Evolutionary conservation across 2,113 vertebrate genomes (phyloP).

Genomic region (Setophaga coronata): DNA sequence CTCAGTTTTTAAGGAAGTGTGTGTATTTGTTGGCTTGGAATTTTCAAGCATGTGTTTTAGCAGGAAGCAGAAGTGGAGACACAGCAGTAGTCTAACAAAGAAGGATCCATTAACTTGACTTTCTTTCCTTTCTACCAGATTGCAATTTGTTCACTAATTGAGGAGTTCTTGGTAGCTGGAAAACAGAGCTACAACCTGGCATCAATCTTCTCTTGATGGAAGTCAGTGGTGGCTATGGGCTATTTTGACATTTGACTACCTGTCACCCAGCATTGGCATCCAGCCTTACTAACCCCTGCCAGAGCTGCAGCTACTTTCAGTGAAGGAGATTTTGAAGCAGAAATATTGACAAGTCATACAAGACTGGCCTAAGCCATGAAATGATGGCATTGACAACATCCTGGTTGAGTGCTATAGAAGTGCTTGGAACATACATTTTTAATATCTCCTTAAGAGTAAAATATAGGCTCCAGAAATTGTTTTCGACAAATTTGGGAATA

Average conservation of each 20-base stretch:
- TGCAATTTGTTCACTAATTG: conserved; percentile 2
- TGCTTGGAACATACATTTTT: conserved; percentile 56
- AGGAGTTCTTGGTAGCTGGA: neutral
- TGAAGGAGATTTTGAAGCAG: conserved; percentile 41
- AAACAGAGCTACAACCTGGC: neutral
- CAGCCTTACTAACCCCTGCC: conserved; percentile 9
- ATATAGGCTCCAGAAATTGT: conserved; percentile 48
- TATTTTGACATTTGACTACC: conserved; percentile 19
- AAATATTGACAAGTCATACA: conserved; percentile 56
- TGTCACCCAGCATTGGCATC: conserved; percentile 15
- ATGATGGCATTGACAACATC: conserved; percentile 56
- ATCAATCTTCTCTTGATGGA: neutral
- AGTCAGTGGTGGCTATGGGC: neutral
- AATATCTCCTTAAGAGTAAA: conserved; percentile 49
- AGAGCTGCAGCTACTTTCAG: conserved; percentile 3
- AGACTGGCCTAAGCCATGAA: conserved; percentile 14
- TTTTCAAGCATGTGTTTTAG: neutral
- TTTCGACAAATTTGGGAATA: conserved; percentile 63
- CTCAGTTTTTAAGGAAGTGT: neutral
- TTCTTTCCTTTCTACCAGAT: neutral
- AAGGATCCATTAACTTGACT: neutral
- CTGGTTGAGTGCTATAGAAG: conserved; percentile 13
- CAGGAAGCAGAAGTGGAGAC: neutral
- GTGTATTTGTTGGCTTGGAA: neutral
- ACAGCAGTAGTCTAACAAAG: neutral